Evolutionary conservation across 2,797 vertebrate species (phyloP).

Genomic region (Phrynocephalus guinanensis): DNA sequence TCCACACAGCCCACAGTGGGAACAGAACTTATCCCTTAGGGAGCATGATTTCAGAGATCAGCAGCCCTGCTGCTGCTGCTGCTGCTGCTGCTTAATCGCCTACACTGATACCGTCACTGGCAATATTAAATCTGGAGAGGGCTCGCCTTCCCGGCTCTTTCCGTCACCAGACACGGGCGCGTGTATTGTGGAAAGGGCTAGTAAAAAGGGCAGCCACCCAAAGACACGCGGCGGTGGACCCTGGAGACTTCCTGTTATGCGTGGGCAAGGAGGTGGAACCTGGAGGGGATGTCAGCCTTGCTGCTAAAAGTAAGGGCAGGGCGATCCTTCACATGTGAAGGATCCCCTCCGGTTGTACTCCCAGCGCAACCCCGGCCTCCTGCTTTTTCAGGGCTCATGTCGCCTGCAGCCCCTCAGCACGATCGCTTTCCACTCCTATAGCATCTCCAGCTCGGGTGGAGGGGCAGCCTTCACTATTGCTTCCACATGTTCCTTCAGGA

Average conservation of each 20-base stretch:
- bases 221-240: not conserved
- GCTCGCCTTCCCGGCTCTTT: not conserved
- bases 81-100: too few relatives aligned
- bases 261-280: not conserved
- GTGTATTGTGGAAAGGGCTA: not conserved
- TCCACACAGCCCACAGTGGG: too few relatives aligned
- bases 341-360: not conserved
- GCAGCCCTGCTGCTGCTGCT: not conserved
- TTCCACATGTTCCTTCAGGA: conserved; percentile 95
- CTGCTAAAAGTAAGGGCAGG: not conserved
- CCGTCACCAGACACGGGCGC: not conserved
- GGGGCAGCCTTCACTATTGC: conserved; percentile 84
- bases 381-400: not conserved
- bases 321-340: not conserved
- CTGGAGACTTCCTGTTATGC: too few relatives aligned
- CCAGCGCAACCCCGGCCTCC: not conserved
- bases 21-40: too few relatives aligned
- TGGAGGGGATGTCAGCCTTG: not conserved
- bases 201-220: not conserved
- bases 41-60: not conserved
- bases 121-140: too few relatives aligned
- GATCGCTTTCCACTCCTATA: conserved; percentile 39
- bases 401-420: conserved; percentile 56
- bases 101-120: too few relatives aligned
- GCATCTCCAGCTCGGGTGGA: conserved; percentile 76